Conservation (phyloP, 2,797 vertebrate species). For the Premnoplex brunnescens region DNA sequence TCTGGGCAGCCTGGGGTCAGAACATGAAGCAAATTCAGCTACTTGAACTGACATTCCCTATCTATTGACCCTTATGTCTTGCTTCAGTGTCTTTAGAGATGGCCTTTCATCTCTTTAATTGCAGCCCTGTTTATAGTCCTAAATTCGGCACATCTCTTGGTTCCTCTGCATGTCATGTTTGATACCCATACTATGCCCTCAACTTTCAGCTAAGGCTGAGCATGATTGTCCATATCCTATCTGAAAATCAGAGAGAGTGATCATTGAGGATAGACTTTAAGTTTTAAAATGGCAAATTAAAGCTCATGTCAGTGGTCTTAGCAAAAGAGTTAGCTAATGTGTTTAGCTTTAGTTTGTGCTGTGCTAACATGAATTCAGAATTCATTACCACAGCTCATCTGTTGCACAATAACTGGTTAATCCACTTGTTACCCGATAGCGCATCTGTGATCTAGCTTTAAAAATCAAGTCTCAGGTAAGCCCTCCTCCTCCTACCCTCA, state of each 20-base stretch:
- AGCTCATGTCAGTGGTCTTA: background rate
- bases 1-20: background rate
- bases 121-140: background rate
- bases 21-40: background rate
- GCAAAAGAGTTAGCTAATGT: background rate
- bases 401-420: background rate
- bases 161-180: background rate
- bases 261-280: background rate
- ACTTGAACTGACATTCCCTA: background rate
- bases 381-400: background rate
- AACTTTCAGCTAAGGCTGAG: background rate
- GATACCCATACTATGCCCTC: background rate
- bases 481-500: background rate
- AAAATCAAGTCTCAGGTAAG: background rate
- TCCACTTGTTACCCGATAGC: background rate
- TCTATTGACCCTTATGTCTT: background rate
- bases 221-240: rapidly evolving
- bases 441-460: background rate
- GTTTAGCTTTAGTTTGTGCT: background rate
- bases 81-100: background rate
- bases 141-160: background rate
- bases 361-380: background rate
- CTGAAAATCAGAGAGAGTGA: background rate
- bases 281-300: background rate
- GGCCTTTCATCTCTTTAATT: background rate